phyloP scores from a whole-genome alignment of 2,113 vertebrate genomes.

The Rhinopomastus cyanomelas region DNA sequence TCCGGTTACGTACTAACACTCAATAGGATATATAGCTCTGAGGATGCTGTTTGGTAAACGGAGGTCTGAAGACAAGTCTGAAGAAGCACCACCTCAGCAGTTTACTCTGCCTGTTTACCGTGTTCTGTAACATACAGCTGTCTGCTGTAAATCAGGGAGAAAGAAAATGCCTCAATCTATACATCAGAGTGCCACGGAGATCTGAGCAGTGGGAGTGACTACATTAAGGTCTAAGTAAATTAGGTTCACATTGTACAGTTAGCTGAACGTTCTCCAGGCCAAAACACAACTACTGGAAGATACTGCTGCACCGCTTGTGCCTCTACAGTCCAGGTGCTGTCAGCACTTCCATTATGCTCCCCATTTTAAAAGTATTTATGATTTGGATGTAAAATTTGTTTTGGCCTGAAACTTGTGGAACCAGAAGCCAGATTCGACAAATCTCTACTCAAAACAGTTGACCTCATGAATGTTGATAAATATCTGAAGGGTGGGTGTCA shows the following conservation, averaged over 20 bases:
- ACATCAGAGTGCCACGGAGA: background rate
- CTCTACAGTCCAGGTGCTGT: background rate
- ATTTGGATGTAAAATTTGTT: conserved; percentile 14
- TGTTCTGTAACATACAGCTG: background rate
- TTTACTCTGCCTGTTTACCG: background rate
- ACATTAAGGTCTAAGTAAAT: conserved; percentile 16
- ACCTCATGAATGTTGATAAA: too few species aligned
- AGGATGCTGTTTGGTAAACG: conserved; percentile 49
- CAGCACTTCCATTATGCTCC: conserved; percentile 33
- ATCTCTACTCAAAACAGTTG: background rate
- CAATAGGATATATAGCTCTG: conserved; percentile 52
- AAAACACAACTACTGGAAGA: background rate
- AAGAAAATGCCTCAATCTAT: conserved; percentile 8
- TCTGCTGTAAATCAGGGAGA: background rate
- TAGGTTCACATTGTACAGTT: conserved; percentile 1
- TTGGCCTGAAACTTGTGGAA: conserved; percentile 8
- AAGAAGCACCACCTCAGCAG: conserved; percentile 10
- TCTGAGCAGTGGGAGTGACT: conserved; percentile 24
- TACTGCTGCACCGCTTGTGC: background rate
- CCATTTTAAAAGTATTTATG: conserved; percentile 34
- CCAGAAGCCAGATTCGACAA: background rate
- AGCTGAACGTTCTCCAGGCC: conserved; percentile 12
- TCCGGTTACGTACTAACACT: conserved; percentile 63
- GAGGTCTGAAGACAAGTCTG: conserved; percentile 1
- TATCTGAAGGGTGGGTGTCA: too few species aligned